Percentiles rank a stretch among this genome's conserved stretches.
phyloP scores from a whole-genome alignment of 2,888 invertebrate genomes.

The Autographa pulchrina region DNA sequence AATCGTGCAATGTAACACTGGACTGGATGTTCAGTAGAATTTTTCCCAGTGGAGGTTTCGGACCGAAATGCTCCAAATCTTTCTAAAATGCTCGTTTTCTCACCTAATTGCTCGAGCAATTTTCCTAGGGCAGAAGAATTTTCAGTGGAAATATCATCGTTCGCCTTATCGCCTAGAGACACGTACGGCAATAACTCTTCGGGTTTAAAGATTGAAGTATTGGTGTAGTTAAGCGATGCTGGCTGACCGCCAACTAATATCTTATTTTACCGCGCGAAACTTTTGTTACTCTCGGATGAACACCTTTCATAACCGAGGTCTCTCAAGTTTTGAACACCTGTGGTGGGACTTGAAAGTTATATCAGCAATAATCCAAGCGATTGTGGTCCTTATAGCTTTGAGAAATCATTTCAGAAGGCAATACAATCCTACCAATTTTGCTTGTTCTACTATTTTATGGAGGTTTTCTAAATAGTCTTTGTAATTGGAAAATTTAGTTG shows the following conservation, averaged over 20 bases:
- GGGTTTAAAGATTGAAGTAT: conserved; percentile 34
- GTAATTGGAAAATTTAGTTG: not conserved
- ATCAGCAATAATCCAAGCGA: not conserved
- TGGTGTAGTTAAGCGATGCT: conserved; percentile 26
- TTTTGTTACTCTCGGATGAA: conserved; percentile 19
- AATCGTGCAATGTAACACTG: not conserved
- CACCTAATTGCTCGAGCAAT: not conserved
- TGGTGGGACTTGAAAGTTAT: not conserved
- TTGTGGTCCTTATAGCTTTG: not conserved
- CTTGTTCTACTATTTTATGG: not conserved
- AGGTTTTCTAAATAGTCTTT: not conserved
- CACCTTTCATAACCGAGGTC: conserved; percentile 1
- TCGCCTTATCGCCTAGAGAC: conserved; percentile 32
- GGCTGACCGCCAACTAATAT: conserved; percentile 41
- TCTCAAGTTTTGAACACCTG: conserved; percentile 14
- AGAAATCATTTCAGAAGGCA: too few species aligned
- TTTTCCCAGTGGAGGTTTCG: too few species aligned
- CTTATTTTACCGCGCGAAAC: conserved; percentile 19
- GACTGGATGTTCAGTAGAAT: not conserved
- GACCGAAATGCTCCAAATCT: not conserved
- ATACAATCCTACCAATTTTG: too few species aligned
- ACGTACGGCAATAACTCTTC: conserved; percentile 46
- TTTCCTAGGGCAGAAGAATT: not conserved
- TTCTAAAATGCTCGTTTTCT: not conserved
- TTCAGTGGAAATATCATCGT: conserved; percentile 23